These are phyloP conservation scores for Hoplodrina ambigua DNA, from an alignment of 2,888 invertebrate species.

Conservation along the genomic window DNA sequence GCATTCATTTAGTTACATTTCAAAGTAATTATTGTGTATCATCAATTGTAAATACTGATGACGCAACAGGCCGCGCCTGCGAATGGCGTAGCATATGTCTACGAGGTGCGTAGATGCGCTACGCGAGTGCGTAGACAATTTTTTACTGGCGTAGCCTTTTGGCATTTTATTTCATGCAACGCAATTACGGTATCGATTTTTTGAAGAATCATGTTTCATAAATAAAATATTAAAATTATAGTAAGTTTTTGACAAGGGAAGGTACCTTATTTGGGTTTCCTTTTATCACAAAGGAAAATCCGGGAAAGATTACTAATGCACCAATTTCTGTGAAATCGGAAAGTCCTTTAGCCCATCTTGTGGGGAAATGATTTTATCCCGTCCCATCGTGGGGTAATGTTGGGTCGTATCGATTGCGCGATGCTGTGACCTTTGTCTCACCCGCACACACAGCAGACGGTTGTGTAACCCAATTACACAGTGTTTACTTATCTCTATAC, in stretches of 20 bases:
- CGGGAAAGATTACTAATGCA: constrained; percentile 38
- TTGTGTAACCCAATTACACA: constrained; percentile 53
- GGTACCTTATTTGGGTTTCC: constrained; percentile 3
- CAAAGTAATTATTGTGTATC: constrained; percentile 26
- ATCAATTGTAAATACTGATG: constrained; percentile 31
- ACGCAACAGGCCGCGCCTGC: constrained; percentile 35
- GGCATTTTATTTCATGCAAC: constrained; percentile 5
- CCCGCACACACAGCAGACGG: constrained; percentile 48
- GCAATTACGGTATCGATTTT: neutral
- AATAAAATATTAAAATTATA: constrained; percentile 4
- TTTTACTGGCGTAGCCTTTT: constrained; percentile 5
- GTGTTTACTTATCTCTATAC: constrained; percentile 42
- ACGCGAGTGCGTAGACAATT: constrained; percentile 52
- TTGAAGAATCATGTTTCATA: neutral
- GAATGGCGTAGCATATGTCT: constrained; percentile 65
- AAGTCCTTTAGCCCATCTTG: constrained; percentile 40
- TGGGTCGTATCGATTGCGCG: constrained; percentile 64
- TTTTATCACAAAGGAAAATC: constrained; percentile 34
- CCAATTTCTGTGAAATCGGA: constrained; percentile 41
- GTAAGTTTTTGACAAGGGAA: constrained; percentile 9
- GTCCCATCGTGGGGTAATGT: constrained; percentile 34
- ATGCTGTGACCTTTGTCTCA: constrained; percentile 70
- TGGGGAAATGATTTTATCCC: constrained; percentile 42
- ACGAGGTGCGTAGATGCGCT: constrained; percentile 67
- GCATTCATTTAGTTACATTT: constrained; percentile 36